A percentile compares a stretch with the other conserved stretches of the same genome.
Conservation (phyloP, 1,140 invertebrate genomes). For the Zaprionus camerounensis region DNA sequence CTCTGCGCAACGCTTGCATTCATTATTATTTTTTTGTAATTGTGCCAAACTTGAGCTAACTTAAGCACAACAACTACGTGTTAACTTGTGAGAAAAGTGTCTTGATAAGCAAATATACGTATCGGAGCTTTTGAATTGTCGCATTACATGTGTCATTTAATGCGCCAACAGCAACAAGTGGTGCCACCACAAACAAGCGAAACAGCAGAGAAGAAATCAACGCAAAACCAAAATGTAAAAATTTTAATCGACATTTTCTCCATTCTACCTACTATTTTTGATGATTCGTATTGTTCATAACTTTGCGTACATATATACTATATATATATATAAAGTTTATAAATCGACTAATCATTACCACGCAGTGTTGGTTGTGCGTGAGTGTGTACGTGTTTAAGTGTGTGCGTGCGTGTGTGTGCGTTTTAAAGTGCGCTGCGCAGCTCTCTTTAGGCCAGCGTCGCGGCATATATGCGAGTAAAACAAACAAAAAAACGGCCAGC, state of each 20-base stretch:
- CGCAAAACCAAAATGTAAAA: slow-evolving; percentile 36
- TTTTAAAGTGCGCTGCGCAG: slow-evolving; percentile 48
- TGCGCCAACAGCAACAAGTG: slow-evolving; percentile 54
- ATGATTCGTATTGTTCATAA: slow-evolving; percentile 11
- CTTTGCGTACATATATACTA: slow-evolving; percentile 19
- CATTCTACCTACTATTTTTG: background rate
- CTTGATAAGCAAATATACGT: slow-evolving; percentile 22
- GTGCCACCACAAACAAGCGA: slow-evolving; percentile 37
- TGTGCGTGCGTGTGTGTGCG: slow-evolving; percentile 7
- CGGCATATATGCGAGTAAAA: slow-evolving; percentile 38
- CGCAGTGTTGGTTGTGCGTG: slow-evolving; percentile 26
- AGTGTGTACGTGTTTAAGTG: slow-evolving; percentile 12
- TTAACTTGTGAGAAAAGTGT: slow-evolving; percentile 35
- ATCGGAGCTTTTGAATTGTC: slow-evolving; percentile 9
- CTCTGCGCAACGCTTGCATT: slow-evolving; percentile 28
- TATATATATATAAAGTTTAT: background rate
- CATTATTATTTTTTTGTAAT: slow-evolving; percentile 32
- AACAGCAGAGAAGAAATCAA: slow-evolving; percentile 27
- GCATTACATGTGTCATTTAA: slow-evolving; percentile 43
- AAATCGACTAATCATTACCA: slow-evolving; percentile 38
- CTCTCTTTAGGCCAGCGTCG: slow-evolving; percentile 46
- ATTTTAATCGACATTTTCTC: slow-evolving; percentile 39
- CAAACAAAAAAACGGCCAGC: slow-evolving; percentile 49
- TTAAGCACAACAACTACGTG: slow-evolving; percentile 27
- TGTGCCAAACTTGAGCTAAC: slow-evolving; percentile 20